These are phyloP conservation scores for Drosophila demipolita DNA, from an alignment of 2,888 invertebrate genomes.

Conservation along the genomic window DNA sequence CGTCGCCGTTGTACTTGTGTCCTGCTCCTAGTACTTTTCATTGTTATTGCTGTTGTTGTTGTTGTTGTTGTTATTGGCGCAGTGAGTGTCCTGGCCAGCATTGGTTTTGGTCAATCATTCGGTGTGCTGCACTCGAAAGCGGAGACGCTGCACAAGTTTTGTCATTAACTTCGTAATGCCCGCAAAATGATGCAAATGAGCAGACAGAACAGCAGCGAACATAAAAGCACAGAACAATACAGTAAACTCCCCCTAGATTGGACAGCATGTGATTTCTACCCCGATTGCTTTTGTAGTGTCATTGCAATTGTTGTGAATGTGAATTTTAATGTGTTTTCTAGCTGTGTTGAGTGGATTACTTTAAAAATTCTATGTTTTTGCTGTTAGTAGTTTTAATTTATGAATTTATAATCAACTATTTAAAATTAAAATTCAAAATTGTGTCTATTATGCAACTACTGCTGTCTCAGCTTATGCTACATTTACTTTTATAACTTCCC, in stretches of 20 bases:
- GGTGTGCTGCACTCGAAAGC: slow-evolving; percentile 47
- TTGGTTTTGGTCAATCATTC: slow-evolving; percentile 55
- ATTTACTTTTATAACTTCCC: neutral
- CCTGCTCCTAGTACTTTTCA: slow-evolving; percentile 11
- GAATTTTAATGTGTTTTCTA: neutral
- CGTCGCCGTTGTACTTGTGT: slow-evolving; percentile 13
- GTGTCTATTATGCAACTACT: slow-evolving; percentile 7
- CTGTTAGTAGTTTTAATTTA: neutral
- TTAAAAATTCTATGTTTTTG: neutral
- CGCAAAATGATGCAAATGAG: slow-evolving; percentile 54
- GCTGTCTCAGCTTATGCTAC: neutral
- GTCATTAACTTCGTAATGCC: slow-evolving; percentile 60
- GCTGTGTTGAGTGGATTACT: slow-evolving; percentile 1
- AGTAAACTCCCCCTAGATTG: slow-evolving; percentile 6
- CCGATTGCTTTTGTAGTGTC: slow-evolving; percentile 23
- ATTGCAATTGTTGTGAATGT: slow-evolving; percentile 1
- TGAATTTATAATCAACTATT: neutral
- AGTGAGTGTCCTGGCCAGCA: slow-evolving; percentile 30
- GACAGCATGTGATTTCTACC: slow-evolving; percentile 35
- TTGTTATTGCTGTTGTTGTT: slow-evolving; percentile 13
- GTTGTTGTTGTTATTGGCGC: neutral
- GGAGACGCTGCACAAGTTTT: slow-evolving; percentile 48
- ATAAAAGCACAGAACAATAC: neutral
- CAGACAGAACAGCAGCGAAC: slow-evolving; percentile 9
- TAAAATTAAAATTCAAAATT: neutral